Conservation (phyloP, 2,113 vertebrate species). For the Glaucomys volans region DNA sequence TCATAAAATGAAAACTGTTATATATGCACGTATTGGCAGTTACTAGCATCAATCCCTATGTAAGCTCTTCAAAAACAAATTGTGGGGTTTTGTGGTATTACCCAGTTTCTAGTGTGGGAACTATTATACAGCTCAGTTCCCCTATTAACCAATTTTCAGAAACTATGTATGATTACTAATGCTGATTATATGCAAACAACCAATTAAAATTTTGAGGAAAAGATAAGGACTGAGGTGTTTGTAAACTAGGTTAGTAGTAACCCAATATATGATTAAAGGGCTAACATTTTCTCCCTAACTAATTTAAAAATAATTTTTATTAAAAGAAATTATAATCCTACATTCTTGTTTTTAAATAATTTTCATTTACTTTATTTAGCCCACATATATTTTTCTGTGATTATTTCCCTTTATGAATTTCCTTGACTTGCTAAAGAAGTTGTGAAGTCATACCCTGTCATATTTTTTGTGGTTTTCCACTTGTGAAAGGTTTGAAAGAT, state of each 20-base stretch:
- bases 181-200: slow-evolving; percentile 56
- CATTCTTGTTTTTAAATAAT: background rate
- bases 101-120: slow-evolving; percentile 29
- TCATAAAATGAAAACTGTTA: background rate
- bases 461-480: background rate
- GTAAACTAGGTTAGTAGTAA: slow-evolving; percentile 77
- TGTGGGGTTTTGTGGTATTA: slow-evolving; percentile 49
- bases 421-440: background rate
- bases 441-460: background rate
- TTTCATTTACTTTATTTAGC: background rate
- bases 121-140: slow-evolving; percentile 40
- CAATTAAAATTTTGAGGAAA: slow-evolving; percentile 75
- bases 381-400: background rate
- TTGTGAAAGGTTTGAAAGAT: background rate
- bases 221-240: slow-evolving; percentile 72
- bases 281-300: slow-evolving; percentile 9
- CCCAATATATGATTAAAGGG: slow-evolving; percentile 43
- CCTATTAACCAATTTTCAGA: slow-evolving; percentile 58
- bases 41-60: slow-evolving; percentile 62
- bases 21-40: slow-evolving; percentile 62
- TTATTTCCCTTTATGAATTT: background rate
- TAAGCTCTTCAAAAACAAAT: slow-evolving; percentile 64
- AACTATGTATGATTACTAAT: slow-evolving; percentile 62
- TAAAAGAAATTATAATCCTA: background rate
- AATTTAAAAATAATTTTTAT: slow-evolving; percentile 36